Base-by-base conservation (phyloP, 1,140 invertebrate genomes). In the Drosophila rhopaloa region DNA sequence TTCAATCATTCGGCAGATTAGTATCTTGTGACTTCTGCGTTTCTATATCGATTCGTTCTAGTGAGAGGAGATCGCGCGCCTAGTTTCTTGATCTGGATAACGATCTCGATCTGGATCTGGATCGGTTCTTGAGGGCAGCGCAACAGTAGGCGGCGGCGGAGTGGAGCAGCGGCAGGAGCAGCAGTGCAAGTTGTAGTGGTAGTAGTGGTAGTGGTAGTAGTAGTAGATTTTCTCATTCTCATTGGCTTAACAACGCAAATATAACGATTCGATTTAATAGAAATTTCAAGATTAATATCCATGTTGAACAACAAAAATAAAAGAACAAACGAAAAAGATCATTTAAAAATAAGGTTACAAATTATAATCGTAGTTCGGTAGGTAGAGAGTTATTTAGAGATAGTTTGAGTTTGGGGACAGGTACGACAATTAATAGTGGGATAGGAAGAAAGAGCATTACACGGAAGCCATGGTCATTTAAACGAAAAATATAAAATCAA, bases 211-310 rank as follows among this genome's bases (percentile, higher is more conserved):
- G 72, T 88, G 79, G 83, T 82, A 82, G 80, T 82, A 81, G 82
- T 86, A 89, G 84, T 86, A 85, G 77, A 91, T 90, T 82, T 90
- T 91, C 90, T 91, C 90, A 91, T 85, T 91, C 85, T 91, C 84
- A 91, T 91, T 91, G 90, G 90, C 90, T 91, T 91, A 85, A 84
- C 84, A 89, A 88, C 84, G 90, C 81, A 90, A 91, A 91, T 91
- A 89, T 88, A 89, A 82, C 83, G 86, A 84, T 91, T 91, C 86
- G 90, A 91, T 91, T 84, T 82, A 81, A 84, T 79, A 84, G 77
- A 91, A 70, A 88, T 66, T 88, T 76, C 63, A 77, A 81, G 70
- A 81, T 80, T 80, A 84, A 82, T 83, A 74, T 89, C 68, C 67
- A 75, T 78, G 70, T 86, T 75, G 61, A 81, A 74, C 65, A 85